Conservation (phyloP, 2,888 invertebrate genomes). For the Mesorhabditis belari region DNA sequence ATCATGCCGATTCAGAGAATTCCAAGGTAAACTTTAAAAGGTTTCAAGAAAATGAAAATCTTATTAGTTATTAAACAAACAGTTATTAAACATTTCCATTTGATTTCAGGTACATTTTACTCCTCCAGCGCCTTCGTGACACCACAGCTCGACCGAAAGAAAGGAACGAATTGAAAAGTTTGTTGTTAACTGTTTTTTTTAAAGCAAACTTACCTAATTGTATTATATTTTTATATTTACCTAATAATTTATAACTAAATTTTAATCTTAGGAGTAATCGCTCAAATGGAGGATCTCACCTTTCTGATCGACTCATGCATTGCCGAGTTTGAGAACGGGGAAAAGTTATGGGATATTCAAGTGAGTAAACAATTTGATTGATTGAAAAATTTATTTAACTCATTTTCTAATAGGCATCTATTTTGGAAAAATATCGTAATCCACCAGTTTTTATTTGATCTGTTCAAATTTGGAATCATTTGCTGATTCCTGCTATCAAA, state of each 20-base stretch:
- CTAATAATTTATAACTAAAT: neutral
- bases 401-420: too few relatives aligned
- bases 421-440: too few relatives aligned
- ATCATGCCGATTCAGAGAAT: slow-evolving; percentile 32
- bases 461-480: too few relatives aligned
- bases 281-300: slow-evolving; percentile 16
- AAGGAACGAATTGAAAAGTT: slow-evolving; percentile 1
- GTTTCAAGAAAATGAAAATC: neutral
- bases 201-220: neutral
- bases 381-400: too few relatives aligned
- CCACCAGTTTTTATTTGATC: too few relatives aligned
- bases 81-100: neutral
- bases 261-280: slow-evolving; percentile 11
- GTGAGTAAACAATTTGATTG: slow-evolving; percentile 1
- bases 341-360: slow-evolving; percentile 18
- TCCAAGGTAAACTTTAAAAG: slow-evolving; percentile 6
- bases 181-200: neutral
- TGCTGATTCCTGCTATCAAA: too few relatives aligned
- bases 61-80: too few relatives aligned
- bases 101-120: slow-evolving; percentile 16
- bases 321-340: slow-evolving; percentile 20
- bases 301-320: slow-evolving; percentile 23
- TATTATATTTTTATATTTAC: neutral
- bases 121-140: slow-evolving; percentile 17
- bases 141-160: neutral